A percentile compares a stretch with the other conserved stretches of the same genome.
These are phyloP conservation scores for Empis stercorea DNA, from an alignment of 2,888 invertebrate species.

Conservation along the genomic window DNA sequence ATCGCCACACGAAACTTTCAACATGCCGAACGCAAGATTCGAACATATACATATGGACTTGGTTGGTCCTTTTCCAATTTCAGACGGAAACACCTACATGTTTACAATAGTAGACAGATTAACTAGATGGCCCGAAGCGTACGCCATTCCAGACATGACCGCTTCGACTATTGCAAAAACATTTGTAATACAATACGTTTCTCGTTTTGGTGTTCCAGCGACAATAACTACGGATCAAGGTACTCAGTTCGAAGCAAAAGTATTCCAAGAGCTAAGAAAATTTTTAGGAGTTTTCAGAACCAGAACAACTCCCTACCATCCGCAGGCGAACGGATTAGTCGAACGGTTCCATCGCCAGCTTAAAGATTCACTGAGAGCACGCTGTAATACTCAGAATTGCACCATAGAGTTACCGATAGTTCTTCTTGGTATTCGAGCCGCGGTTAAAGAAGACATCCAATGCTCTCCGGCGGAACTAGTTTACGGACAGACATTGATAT, in stretches of 20 bases:
- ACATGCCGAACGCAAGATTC: slow-evolving; percentile 19
- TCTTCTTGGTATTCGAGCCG: slow-evolving; percentile 7
- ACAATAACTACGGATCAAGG: slow-evolving; percentile 13
- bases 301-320: slow-evolving; percentile 4
- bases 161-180: slow-evolving; percentile 9
- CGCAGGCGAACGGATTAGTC: slow-evolving; percentile 6
- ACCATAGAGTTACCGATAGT: slow-evolving; percentile 7
- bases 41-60: slow-evolving; percentile 26
- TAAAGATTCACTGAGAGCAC: slow-evolving; percentile 1
- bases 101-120: slow-evolving; percentile 20
- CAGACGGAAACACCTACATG: slow-evolving; percentile 15
- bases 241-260: slow-evolving; percentile 5
- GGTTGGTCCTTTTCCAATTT: slow-evolving; percentile 22
- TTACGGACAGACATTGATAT: neutral
- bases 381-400: slow-evolving; percentile 1
- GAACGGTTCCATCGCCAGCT: slow-evolving; percentile 7
- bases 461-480: slow-evolving; percentile 6
- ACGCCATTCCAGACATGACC: slow-evolving; percentile 15
- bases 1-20: slow-evolving; percentile 14
- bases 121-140: slow-evolving; percentile 16
- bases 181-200: slow-evolving; percentile 7
- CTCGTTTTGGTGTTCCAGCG: slow-evolving; percentile 10
- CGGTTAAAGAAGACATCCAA: slow-evolving; percentile 6
- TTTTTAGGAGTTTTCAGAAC: neutral
- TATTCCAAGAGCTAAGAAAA: slow-evolving; percentile 1